Base-by-base conservation (phyloP, 2,888 invertebrate genomes). In the Perdita meconis region DNA sequence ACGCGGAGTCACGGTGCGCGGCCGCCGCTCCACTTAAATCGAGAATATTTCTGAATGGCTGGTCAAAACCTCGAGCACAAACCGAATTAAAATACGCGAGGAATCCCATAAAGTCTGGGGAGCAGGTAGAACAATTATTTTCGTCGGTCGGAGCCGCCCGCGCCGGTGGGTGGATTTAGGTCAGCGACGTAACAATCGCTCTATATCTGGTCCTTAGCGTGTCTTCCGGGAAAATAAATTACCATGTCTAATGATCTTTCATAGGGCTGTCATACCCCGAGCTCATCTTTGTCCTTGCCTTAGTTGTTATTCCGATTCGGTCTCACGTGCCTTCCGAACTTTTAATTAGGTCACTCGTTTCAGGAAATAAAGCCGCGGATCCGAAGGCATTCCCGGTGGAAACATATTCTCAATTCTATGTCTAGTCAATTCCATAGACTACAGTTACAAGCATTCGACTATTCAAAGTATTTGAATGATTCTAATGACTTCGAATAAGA, bases 281-380 rank as follows among this genome's bases (percentile, higher is more conserved):
- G 53, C 57, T 66, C n/a, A n/a, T n/a, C n/a, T n/a, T n/a, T 40
- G 40, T 55, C 44, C 30, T 22, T 51, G 42, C 12, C 22, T 53
- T 56, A 56, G 34, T 42, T 55, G 12, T 63, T 34, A 47, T 26
- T 59, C 59, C 55, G 47, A 12, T 67, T 57, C 51, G 34, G 24
- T 44, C 60, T 60, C 40, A 38, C n/a, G 51, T 40, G 53, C 50
- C 53, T 60, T 24, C 59, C 53, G 61, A 72, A 80, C 68, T 77
- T 79, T 24, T 74, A 77, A 77, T 77, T 77, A 74, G 68, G 75
- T 68, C 68, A 64, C 64, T 74, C 55, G 59, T 74, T 68, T 50
- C 50, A 74, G 77, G 55, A 68, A 68, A 68, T 50, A 64, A 63
- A 77, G 40, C 59, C 60, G 63, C 42, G 60, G 50, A 77, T 64